Percentiles rank a stretch among this genome's conserved stretches.
These are phyloP conservation scores for Pluvianellus socialis DNA, from an alignment of 2,113 vertebrate species.

Conservation along the genomic window DNA sequence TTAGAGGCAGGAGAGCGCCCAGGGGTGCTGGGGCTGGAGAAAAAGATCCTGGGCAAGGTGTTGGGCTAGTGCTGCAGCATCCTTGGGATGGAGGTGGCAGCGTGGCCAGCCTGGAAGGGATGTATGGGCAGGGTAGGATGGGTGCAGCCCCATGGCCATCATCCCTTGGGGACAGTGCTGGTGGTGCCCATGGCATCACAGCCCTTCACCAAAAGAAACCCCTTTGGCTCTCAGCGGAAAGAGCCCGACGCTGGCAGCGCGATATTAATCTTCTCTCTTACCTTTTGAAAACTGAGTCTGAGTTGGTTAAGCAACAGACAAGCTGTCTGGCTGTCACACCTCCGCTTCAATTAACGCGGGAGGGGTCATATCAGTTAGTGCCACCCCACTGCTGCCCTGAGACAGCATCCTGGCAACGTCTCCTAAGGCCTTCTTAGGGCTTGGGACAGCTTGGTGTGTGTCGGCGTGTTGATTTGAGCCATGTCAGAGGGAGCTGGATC, in stretches of 20 bases:
- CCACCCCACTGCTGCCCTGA: not conserved
- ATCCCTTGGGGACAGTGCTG: accelerated
- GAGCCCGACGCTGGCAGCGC: not conserved
- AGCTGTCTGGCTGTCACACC: not conserved
- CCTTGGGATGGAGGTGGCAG: too few relatives aligned
- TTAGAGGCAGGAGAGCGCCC: too few relatives aligned
- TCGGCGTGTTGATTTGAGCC: not conserved
- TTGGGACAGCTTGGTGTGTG: not conserved
- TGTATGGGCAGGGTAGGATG: too few relatives aligned
- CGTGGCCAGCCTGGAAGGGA: too few relatives aligned
- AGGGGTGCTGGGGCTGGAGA: too few relatives aligned
- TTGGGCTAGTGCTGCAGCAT: too few relatives aligned
- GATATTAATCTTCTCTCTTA: not conserved
- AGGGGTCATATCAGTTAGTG: not conserved
- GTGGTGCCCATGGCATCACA: not conserved
- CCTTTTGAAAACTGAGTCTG: not conserved
- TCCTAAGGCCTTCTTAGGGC: not conserved
- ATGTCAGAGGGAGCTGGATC: not conserved
- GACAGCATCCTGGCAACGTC: not conserved
- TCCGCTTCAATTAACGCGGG: slow-evolving; percentile 8
- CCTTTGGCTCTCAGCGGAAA: not conserved
- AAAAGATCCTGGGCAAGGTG: too few relatives aligned
- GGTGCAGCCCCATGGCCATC: too few relatives aligned
- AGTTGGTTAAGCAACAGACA: not conserved
- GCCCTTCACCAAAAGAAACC: not conserved